Evolutionary conservation across 2,888 invertebrate genomes (phyloP), one percentile per base, ranked within the genome.

Genomic region (Orchestes rusci): DNA sequence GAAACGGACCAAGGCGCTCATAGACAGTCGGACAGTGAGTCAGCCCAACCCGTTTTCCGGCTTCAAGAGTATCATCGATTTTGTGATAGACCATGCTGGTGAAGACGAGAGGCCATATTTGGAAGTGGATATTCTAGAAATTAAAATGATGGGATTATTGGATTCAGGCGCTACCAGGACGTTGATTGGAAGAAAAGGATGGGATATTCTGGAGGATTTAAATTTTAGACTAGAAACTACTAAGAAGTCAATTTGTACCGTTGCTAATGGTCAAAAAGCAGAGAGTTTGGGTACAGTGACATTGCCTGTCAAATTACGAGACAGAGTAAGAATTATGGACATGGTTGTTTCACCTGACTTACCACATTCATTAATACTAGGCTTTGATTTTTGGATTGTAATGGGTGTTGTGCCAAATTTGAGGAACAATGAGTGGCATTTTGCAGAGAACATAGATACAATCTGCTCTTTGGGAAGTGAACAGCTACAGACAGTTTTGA

Each of bases 351-450:
- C n/a, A n/a, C n/a, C n/a, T n/a, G n/a, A n/a, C 8, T 13, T 31
- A 13, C 35, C 35, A 5, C 35, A 34, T 17, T 16, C 12, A 7
- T 16, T 34, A 8, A 34, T 34, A 16, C 12, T 34, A 12, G 35
- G 35, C 7, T 13, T 7, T 7, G 35, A 34, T 34, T 34, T 34
- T 34, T 34, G 35, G 35, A 34, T 16, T 13, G 13, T 17, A 8
- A 34, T 34, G 35, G 16, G 16, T 16, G 17, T 34, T 7, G 35
- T 34, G 17, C 35, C 35, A 13, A 31, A 31, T 13, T 31, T n/a
- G n/a, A n/a, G n/a, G n/a, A n/a, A n/a, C n/a, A n/a, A n/a, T n/a
- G n/a, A n/a, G n/a, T n/a, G n/a, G 31, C 31, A 31, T 13, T 31
- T 31, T n/a, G 31, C 31, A 10, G 31, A 31, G n/a, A 31, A 31